Percentiles rank a stretch among this genome's conserved stretches.
phyloP scores from a whole-genome alignment of 2,113 vertebrate genomes.

The Patagioenas fasciata region DNA sequence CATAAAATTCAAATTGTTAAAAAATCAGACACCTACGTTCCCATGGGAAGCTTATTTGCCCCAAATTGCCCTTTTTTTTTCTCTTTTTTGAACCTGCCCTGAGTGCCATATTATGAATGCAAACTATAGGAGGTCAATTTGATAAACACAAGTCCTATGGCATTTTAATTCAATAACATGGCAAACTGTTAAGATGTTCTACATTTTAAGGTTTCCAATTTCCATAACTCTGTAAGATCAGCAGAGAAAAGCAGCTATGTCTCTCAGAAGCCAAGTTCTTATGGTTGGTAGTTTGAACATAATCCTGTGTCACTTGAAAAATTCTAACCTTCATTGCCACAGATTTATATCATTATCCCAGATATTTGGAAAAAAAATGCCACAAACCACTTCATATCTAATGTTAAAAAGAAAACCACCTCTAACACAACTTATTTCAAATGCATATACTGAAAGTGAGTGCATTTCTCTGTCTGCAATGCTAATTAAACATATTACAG shows the following conservation, averaged over 20 bases:
- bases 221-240: not conserved
- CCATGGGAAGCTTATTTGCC: not conserved
- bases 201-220: not conserved
- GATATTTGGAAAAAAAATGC: not conserved
- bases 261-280: not conserved
- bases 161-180: not conserved
- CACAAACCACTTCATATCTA: not conserved
- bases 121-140: not conserved
- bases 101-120: not conserved
- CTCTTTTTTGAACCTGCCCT: not conserved
- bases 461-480: not conserved
- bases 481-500: not conserved
- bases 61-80: not conserved
- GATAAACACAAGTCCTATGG: not conserved
- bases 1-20: not conserved
- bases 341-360: not conserved
- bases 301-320: not conserved
- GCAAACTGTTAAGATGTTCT: not conserved
- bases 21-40: not conserved
- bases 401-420: not conserved
- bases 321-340: not conserved
- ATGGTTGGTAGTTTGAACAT: not conserved
- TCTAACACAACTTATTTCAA: not conserved
- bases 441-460: not conserved
- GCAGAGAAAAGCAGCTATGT: not conserved